Evolutionary conservation across 1,140 invertebrate genomes (phyloP), one percentile per base, ranked within the genome.

Genomic region (Drosophila repleta): DNA sequence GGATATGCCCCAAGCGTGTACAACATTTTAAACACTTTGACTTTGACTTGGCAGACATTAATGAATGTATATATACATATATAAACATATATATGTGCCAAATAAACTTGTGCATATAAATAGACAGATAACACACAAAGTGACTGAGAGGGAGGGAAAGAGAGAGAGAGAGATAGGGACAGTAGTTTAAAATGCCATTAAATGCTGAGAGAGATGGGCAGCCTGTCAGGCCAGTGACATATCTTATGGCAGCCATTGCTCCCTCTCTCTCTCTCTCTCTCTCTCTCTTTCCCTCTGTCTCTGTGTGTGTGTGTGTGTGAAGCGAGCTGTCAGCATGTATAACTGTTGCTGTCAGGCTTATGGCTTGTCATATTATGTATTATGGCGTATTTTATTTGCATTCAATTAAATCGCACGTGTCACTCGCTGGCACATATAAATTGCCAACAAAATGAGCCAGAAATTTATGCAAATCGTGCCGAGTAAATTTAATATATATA

Each of bases 371-470:
- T 74, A 88, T 83, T 89, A 88, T 75, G 67, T 85, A 75, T 87
- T 82, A 88, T 82, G 60, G 83, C 63, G 83, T 76, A 87, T 83
- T 88, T 83, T 88, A 83, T 88, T 88, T 88, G 83, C 83, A 83
- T 88, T 88, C 83, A 88, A 88, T 88, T 88, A 88, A 88, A 88
- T 88, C 70, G 79, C 79, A 76, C 80, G 79, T 87, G 82, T 87
- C 78, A 83, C 57, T 67, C 70, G 71, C 52, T 43, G 66, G 63
- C 83, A 78, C 82, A 85, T 81, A 85, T 77, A 85, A 84, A 85
- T 81, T 87, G 81, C 77, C 65, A 82, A 65, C 81, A 87, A 84
- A 84, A 84, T 84, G 84, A 81, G 81, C 41, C 81, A 46, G 46
- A 74, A 77, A 85, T 81, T 85, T 85, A 85, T 85, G 82, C 74